Percentiles rank a stretch among this genome's conserved stretches.
Conservation (phyloP, 2,888 invertebrate species). For the Dione juno region DNA sequence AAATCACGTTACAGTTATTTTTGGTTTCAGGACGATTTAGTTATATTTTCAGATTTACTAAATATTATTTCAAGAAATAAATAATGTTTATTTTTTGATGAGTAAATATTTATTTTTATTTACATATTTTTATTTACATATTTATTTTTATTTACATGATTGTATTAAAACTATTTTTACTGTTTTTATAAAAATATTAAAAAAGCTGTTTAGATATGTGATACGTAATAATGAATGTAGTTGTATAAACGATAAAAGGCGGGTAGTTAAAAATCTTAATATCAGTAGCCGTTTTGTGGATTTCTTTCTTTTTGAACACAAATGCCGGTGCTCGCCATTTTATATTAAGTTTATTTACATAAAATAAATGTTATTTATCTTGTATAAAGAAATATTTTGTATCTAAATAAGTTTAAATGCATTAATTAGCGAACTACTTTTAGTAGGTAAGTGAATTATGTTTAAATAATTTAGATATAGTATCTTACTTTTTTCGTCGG, state of each 20-base stretch:
- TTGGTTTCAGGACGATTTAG: not conserved
- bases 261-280: slow-evolving; percentile 10
- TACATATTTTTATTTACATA: not conserved
- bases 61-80: not conserved
- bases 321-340: not conserved
- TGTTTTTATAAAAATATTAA: not conserved
- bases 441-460: slow-evolving; percentile 9
- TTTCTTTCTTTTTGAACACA: not conserved
- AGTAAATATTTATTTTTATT: too few relatives aligned
- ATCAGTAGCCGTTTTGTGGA: not conserved
- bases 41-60: not conserved
- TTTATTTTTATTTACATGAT: not conserved
- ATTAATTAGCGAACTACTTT: not conserved
- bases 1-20: not conserved
- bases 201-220: too few relatives aligned
- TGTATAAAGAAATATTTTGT: not conserved
- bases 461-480: not conserved
- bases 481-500: not conserved
- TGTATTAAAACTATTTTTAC: not conserved
- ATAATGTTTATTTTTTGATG: too few relatives aligned
- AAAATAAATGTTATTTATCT: not conserved
- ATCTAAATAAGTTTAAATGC: not conserved
- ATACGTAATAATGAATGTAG: not conserved
- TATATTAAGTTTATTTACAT: not conserved
- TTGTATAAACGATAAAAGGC: not conserved